These are phyloP conservation scores for Brachystomella parvula DNA, from an alignment of 1,140 invertebrate genomes.

Conservation along the genomic window DNA sequence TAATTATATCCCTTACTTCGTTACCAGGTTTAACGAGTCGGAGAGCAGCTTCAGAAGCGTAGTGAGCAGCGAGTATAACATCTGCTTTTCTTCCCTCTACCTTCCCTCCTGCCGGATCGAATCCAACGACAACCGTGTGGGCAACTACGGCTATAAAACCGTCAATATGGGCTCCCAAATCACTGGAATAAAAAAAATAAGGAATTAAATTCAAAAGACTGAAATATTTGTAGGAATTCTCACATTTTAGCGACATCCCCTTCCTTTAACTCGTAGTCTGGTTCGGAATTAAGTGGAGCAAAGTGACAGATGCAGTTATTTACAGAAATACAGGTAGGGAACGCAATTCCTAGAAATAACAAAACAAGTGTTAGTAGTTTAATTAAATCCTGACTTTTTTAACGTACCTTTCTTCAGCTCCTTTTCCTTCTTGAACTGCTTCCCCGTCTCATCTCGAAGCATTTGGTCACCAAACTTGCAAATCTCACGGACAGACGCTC, in stretches of 20 bases:
- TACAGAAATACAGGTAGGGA: conserved; percentile 95
- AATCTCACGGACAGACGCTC: conserved; percentile 79
- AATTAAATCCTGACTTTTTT: not conserved
- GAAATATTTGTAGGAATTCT: conserved; percentile 44
- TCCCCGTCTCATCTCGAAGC: conserved; percentile 82
- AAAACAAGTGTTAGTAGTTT: not conserved
- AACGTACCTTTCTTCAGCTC: conserved; percentile 81
- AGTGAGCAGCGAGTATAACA: conserved; percentile 88
- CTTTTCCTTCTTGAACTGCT: conserved; percentile 98
- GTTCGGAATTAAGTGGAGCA: conserved; percentile 87
- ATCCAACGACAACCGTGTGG: conserved; percentile 84
- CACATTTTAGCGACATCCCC: conserved; percentile 98
- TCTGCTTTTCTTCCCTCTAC: conserved; percentile 84
- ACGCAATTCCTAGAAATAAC: conserved; percentile 67
- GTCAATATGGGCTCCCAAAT: conserved; percentile 96
- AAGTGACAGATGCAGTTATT: conserved; percentile 99
- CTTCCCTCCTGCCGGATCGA: conserved; percentile 54
- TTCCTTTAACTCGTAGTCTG: conserved; percentile 76
- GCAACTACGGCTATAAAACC: conserved; percentile 97
- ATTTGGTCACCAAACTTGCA: conserved; percentile 87
- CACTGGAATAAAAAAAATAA: conserved; percentile 55
- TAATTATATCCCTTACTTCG: conserved; percentile 53
- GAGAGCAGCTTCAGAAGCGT: conserved; percentile 87
- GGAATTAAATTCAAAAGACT: conserved; percentile 6
- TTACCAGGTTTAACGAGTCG: conserved; percentile 83